Evolutionary conservation across 1,140 invertebrate species (phyloP).

Genomic region (Drosophila insularis): DNA sequence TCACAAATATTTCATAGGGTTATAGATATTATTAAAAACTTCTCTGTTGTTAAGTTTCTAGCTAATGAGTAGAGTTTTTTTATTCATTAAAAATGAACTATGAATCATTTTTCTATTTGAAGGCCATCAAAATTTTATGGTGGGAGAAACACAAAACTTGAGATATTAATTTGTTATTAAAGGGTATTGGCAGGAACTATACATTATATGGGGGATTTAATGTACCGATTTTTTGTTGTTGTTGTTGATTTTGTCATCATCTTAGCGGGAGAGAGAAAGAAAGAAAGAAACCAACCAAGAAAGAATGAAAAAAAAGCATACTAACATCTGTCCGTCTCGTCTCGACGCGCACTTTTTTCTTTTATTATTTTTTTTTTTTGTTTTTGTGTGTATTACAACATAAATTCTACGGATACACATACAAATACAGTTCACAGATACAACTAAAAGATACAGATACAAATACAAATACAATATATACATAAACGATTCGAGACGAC

Average conservation of each 20-base stretch:
- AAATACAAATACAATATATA: slow-evolving; percentile 35
- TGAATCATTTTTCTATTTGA: too few relatives aligned
- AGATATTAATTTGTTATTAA: neutral
- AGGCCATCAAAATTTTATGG: too few relatives aligned
- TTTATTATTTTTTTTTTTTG: slow-evolving; percentile 47
- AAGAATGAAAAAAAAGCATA: slow-evolving; percentile 15
- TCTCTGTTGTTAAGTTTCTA: too few relatives aligned
- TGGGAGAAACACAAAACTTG: too few relatives aligned
- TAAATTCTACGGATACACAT: slow-evolving; percentile 67
- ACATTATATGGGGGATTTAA: too few relatives aligned
- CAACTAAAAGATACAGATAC: slow-evolving; percentile 50
- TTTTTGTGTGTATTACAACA: slow-evolving; percentile 52
- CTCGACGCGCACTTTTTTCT: slow-evolving; percentile 26
- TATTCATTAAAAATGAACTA: too few relatives aligned
- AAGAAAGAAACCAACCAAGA: slow-evolving; percentile 4
- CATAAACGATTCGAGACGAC: slow-evolving; percentile 23
- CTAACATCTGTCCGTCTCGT: slow-evolving; percentile 24
- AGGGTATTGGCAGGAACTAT: too few relatives aligned
- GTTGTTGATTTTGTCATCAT: slow-evolving; percentile 69
- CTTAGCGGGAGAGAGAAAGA: slow-evolving; percentile 34
- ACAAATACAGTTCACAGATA: slow-evolving; percentile 41
- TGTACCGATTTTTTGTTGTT: slow-evolving; percentile 13
- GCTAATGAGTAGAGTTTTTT: too few relatives aligned
- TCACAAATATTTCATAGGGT: too few relatives aligned
- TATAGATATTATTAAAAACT: too few relatives aligned